Percentiles rank a stretch among this genome's conserved stretches.
Conservation (phyloP, 2,113 vertebrate species). For the Andinoacara biseriatus region DNA sequence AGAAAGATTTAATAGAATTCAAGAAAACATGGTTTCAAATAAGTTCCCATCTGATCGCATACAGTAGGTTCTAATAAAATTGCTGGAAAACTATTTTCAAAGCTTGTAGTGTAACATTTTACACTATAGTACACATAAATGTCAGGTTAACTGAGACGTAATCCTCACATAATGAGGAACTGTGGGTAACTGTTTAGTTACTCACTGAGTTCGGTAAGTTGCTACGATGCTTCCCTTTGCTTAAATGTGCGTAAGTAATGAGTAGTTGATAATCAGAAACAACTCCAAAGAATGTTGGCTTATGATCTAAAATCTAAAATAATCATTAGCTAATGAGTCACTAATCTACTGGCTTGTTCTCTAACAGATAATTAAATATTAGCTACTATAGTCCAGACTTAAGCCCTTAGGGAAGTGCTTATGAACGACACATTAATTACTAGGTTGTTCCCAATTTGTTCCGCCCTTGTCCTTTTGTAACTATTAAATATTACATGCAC, state of each 20-base stretch:
- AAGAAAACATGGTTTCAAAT: constrained; percentile 59
- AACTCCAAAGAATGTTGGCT: not conserved
- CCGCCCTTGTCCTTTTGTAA: not conserved
- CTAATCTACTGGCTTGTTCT: not conserved
- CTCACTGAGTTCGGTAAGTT: no score
- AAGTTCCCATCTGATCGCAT: constrained; percentile 51
- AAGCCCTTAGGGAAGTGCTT: not conserved
- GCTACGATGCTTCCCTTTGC: no score
- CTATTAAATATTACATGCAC: not conserved
- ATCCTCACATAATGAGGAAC: not conserved
- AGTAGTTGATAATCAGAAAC: not conserved
- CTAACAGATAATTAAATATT: not conserved
- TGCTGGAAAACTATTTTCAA: constrained; percentile 17
- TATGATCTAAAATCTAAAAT: not conserved
- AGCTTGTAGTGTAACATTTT: not conserved
- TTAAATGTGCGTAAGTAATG: not conserved
- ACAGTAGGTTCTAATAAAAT: constrained; percentile 36
- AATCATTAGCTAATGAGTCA: not conserved
- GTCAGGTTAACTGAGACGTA: not conserved
- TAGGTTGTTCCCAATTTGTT: not conserved
- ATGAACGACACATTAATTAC: not conserved
- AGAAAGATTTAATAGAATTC: constrained; percentile 49
- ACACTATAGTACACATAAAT: not conserved
- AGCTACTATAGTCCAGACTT: not conserved
- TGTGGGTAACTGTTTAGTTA: not conserved